Evolutionary conservation across 1,140 invertebrate genomes (phyloP).

Genomic region (Drosophila nigromelanica): DNA sequence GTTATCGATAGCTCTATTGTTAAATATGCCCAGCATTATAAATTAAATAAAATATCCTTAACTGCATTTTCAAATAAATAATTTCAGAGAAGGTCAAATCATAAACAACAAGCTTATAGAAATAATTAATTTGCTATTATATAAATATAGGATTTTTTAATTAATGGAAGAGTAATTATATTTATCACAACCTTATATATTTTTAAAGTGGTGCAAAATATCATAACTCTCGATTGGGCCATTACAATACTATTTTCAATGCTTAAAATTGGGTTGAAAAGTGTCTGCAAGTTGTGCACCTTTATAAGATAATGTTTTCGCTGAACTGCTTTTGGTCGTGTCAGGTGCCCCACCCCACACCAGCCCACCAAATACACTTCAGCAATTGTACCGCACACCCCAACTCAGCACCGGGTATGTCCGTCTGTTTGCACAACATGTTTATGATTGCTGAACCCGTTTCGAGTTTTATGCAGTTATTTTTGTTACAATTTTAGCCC

Average conservation of each 20-base stretch:
- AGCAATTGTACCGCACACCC: background rate
- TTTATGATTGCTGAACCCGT: constrained; percentile 81
- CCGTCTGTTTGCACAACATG: constrained; percentile 67
- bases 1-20: too few relatives aligned
- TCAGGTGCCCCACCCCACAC: constrained; percentile 43
- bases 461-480: constrained; percentile 65
- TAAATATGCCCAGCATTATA: too few relatives aligned
- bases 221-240: too few relatives aligned
- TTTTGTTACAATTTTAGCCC: constrained; percentile 71
- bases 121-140: background rate
- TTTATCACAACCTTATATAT: too few relatives aligned
- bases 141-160: background rate
- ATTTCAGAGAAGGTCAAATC: too few relatives aligned
- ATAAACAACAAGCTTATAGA: too few relatives aligned
- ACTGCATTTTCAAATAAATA: too few relatives aligned
- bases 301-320: constrained; percentile 37
- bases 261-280: too few relatives aligned
- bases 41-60: too few relatives aligned
- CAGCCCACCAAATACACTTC: constrained; percentile 4
- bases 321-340: constrained; percentile 47
- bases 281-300: background rate
- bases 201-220: too few relatives aligned
- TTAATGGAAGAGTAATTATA: background rate
- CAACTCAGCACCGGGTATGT: constrained; percentile 37
- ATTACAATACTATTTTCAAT: too few relatives aligned